phyloP scores from a whole-genome alignment of 2,113 vertebrate genomes.

The Nerophis ophidion region DNA sequence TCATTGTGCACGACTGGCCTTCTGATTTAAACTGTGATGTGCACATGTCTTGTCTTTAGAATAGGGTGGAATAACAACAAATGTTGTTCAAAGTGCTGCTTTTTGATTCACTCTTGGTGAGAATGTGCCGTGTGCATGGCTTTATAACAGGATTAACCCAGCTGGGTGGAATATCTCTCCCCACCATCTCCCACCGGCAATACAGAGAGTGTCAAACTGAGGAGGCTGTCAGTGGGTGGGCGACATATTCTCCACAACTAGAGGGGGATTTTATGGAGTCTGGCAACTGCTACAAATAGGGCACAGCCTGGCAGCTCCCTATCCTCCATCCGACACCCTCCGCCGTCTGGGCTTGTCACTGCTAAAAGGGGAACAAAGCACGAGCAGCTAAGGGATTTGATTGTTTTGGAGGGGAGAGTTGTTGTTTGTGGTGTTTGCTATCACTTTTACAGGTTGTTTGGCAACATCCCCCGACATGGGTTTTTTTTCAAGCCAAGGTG shows the following conservation, averaged over 20 bases:
- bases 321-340: constrained; percentile 46
- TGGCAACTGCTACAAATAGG: constrained; percentile 63
- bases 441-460: constrained; percentile 30
- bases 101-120: constrained; percentile 45
- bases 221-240: constrained; percentile 63
- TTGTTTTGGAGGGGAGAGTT: constrained; percentile 37
- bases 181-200: constrained; percentile 58
- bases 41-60: background rate
- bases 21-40: background rate
- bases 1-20: background rate
- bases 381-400: constrained; percentile 42
- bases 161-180: constrained; percentile 50
- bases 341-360: constrained; percentile 53
- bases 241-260: constrained; percentile 56
- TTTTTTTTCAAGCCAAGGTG: constrained; percentile 18
- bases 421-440: constrained; percentile 31
- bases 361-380: constrained; percentile 51
- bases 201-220: constrained; percentile 52
- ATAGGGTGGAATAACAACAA: constrained; percentile 1
- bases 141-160: constrained; percentile 61
- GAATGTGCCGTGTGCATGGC: constrained; percentile 41
- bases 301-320: constrained; percentile 50
- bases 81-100: constrained; percentile 19
- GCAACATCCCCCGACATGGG: constrained; percentile 11
- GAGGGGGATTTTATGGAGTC: constrained; percentile 63